Evolutionary conservation across 37 sponge, comb jelly and placozoan species (phyloP), one percentile per base, ranked within the genome.

Genomic region (Crambe crambe): DNA sequence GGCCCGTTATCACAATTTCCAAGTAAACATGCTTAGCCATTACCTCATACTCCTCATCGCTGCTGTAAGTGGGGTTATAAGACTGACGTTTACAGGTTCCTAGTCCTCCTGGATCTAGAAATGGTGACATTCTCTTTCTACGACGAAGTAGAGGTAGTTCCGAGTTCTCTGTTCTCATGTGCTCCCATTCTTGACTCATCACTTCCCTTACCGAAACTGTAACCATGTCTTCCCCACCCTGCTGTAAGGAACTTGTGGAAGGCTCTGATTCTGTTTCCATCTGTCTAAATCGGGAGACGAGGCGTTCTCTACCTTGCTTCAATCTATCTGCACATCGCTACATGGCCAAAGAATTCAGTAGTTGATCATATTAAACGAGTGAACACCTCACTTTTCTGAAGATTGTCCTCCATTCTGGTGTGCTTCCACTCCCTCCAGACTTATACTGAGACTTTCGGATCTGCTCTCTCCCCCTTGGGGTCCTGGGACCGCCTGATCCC

Each of bases 151-250:
- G 65, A 0, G 90, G 90, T 5, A 89, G 62, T 30, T 37, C 70
- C 10, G 42, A 35, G 36, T 86, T 58, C 58, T 70, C 68, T 18
- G 22, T 44, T 64, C 80, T 83, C 72, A 92, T 51, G 3, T 63
- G 47, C 42, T 92, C 89, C 92, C 92, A 92, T 61, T 92, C 85
- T 38, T 76, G 54, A 62, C 43, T 41, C 90, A 92, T 79, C 68
- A 82, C 90, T 36, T 83, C 85, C 32, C 79, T 3, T 44, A 73
- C 74, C 3, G 74, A 56, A 2, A 41, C 37, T 35, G 42, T 70
- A 21, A 70, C 43, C 26, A 25, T 2, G 74, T 73, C 74, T 15
- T 61, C 75, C n/a, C 64, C 56, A 2, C 22, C 57, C 17, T 60
- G n/a, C 30, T 65, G 34, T 2, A 5, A 17, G 66, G 3, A 18